phyloP scores from a whole-genome alignment of 2,113 vertebrate genomes.

The Forbesichthys agassizii region DNA sequence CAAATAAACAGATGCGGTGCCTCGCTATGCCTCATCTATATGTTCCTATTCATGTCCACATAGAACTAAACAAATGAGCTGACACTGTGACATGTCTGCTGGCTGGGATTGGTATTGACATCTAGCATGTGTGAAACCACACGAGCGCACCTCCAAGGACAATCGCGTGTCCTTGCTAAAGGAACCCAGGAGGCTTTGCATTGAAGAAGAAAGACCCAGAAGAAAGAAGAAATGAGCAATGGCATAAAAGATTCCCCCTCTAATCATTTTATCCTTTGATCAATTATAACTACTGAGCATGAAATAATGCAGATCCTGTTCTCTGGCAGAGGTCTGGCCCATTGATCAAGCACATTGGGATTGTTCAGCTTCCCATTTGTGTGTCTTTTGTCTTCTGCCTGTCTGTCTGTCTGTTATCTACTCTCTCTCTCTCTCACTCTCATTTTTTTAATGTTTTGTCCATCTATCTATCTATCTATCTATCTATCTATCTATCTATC shows the following conservation, averaged over 20 bases:
- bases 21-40: too few relatives aligned
- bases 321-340: constrained; percentile 38
- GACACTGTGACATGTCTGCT: too few relatives aligned
- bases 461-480: neutral
- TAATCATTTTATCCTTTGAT: constrained; percentile 67
- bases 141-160: constrained; percentile 37
- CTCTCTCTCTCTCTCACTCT: too few relatives aligned
- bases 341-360: constrained; percentile 59
- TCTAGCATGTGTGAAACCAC: constrained; percentile 21
- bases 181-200: constrained; percentile 34
- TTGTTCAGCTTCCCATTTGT: neutral
- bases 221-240: constrained; percentile 30
- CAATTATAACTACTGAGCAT: constrained; percentile 66
- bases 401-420: neutral
- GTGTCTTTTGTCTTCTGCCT: neutral
- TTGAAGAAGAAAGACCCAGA: neutral
- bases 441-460: neutral
- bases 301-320: constrained; percentile 67
- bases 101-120: neutral
- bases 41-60: too few relatives aligned
- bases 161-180: constrained; percentile 13
- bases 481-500: neutral
- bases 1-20: too few relatives aligned
- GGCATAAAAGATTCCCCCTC: constrained; percentile 57
- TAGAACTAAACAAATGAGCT: too few relatives aligned